Evolutionary conservation across 30 jellyfish, hydroid and myxozoan genomes (phyloP).

Genomic region (Mastigias papua): DNA sequence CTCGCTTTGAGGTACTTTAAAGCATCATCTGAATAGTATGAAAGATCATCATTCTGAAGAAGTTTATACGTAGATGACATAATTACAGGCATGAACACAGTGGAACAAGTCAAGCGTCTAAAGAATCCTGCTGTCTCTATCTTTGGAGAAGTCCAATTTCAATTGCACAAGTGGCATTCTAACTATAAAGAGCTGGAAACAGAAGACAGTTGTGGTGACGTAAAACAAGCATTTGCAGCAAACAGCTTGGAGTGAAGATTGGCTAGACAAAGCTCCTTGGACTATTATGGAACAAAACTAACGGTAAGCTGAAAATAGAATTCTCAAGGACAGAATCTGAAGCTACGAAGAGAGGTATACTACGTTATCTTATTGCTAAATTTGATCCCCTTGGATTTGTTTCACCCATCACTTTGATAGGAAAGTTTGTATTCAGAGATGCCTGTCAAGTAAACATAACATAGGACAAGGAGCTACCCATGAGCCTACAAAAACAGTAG

Average conservation of each 20-base stretch:
- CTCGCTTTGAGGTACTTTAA: constrained; percentile 65
- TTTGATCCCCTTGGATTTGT: constrained; percentile 76
- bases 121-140: constrained; percentile 19
- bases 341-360: constrained; percentile 71
- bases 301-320: constrained; percentile 33
- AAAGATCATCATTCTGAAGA: constrained; percentile 42
- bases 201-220: not conserved
- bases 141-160: constrained; percentile 17
- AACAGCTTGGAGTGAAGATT: constrained; percentile 58
- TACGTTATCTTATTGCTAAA: constrained; percentile 54
- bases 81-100: constrained; percentile 41
- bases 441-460: constrained; percentile 33
- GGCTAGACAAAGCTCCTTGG: constrained; percentile 74
- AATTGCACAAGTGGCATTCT: constrained; percentile 80
- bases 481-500: constrained; percentile 7
- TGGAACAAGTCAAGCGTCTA: constrained; percentile 18
- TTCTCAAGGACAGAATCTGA: constrained; percentile 46
- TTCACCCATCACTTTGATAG: constrained; percentile 61
- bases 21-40: constrained; percentile 29
- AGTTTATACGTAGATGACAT: constrained; percentile 78
- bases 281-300: constrained; percentile 58
- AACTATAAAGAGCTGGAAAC: constrained; percentile 66
- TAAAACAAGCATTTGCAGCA: constrained; percentile 35
- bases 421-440: constrained; percentile 58
- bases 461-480: constrained; percentile 64